Percentiles rank a stretch among this genome's conserved stretches.
Evolutionary conservation across 2,797 vertebrate genomes (phyloP).

Genomic region (Sebastes trivittatus): DNA sequence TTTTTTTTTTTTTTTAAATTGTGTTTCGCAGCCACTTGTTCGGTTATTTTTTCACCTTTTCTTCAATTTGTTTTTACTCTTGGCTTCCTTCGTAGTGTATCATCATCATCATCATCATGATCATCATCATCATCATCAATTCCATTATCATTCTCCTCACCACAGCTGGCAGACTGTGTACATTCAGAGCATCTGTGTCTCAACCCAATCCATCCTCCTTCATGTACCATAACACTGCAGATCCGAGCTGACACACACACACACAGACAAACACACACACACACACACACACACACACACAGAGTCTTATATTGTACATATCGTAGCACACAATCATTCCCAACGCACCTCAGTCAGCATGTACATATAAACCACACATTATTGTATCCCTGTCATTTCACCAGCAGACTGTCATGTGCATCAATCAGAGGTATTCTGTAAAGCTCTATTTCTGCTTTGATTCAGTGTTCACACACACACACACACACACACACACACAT

Average conservation of each 20-base stretch:
- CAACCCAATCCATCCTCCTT: conserved; percentile 43
- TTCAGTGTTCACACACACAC: conserved; percentile 33
- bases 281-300: not conserved
- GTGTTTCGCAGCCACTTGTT: conserved; percentile 43
- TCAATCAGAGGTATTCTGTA: conserved; percentile 33
- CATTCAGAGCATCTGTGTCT: conserved; percentile 65
- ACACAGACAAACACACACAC: not conserved
- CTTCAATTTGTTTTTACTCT: conserved; percentile 52
- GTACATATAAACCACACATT: conserved; percentile 25
- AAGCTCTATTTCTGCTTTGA: conserved; percentile 42
- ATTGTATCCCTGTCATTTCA: conserved; percentile 52
- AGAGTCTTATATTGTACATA: conserved; percentile 36
- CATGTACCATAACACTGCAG: conserved; percentile 13
- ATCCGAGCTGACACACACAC: not conserved
- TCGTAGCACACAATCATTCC: conserved; percentile 21
- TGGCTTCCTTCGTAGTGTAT: conserved; percentile 58
- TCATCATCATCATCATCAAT: conserved; percentile 7
- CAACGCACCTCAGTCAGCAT: conserved; percentile 17
- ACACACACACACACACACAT: conserved; percentile 6
- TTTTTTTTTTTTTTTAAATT: conserved; percentile 20
- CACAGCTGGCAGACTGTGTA: conserved; percentile 46
- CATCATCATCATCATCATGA: conserved; percentile 13
- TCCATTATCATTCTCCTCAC: conserved; percentile 29
- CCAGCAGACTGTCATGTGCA: conserved; percentile 54
- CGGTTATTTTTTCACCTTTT: conserved; percentile 31